Conservation (phyloP, 2,797 vertebrate species). For the Sibirionetta formosa region DNA sequence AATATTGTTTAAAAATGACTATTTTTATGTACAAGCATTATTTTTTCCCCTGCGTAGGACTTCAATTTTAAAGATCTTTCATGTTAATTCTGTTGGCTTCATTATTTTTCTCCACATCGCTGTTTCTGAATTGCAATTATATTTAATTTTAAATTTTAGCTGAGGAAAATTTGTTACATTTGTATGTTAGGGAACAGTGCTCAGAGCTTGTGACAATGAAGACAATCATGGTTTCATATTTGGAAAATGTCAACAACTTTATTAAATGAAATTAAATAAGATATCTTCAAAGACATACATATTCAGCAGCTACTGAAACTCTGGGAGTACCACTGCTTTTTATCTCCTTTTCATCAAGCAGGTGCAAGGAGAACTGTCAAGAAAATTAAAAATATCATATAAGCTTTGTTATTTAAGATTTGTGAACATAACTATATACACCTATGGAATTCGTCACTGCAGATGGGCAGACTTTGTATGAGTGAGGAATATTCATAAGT, state of each 20-base stretch:
- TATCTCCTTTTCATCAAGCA: neutral
- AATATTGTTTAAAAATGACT: conserved; percentile 19
- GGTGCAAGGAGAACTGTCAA: neutral
- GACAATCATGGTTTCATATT: neutral
- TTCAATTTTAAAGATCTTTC: neutral
- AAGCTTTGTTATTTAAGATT: neutral
- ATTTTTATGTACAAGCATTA: neutral
- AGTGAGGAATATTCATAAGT: neutral
- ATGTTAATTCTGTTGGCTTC: neutral
- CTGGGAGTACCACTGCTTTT: neutral
- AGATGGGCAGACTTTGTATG: neutral
- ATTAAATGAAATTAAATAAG: neutral
- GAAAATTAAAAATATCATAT: neutral
- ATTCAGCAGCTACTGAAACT: neutral
- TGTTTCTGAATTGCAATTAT: neutral
- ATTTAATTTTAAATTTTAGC: conserved; percentile 17
- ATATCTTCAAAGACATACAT: neutral
- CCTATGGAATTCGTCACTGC: neutral
- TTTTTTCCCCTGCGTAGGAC: neutral
- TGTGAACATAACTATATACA: neutral
- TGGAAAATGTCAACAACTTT: conserved; percentile 7
- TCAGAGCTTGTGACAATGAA: neutral
- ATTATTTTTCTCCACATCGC: neutral
- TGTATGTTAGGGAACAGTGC: neutral
- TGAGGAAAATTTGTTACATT: neutral